Evolutionary conservation across 2,888 invertebrate genomes (phyloP).

Genomic region (Lasioglossum calceatum): DNA sequence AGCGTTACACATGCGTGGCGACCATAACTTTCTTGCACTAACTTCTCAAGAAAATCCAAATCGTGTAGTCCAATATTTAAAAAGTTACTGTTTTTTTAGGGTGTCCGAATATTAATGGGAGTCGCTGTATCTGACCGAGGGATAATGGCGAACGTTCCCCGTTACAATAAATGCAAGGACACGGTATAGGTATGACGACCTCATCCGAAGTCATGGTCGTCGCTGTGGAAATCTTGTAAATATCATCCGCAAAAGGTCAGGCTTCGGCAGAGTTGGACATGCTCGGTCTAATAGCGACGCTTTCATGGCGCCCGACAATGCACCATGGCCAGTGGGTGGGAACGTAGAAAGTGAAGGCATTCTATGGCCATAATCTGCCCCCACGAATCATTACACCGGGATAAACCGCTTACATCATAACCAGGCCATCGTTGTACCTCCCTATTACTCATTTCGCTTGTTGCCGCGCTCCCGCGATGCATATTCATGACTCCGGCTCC

Average conservation of each 20-base stretch:
- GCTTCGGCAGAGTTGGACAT: constrained; percentile 34
- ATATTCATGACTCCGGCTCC: constrained; percentile 57
- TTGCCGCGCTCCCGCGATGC: constrained; percentile 44
- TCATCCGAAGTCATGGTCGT: constrained; percentile 69
- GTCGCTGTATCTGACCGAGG: not conserved
- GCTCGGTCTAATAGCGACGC: constrained; percentile 21
- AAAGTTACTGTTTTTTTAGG: too few relatives aligned
- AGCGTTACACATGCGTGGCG: not conserved
- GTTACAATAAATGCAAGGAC: constrained; percentile 60
- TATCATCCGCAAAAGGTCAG: constrained; percentile 67
- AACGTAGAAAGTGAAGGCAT: constrained; percentile 67
- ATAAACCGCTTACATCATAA: constrained; percentile 70
- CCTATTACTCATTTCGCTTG: constrained; percentile 61
- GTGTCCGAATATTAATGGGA: too few relatives aligned
- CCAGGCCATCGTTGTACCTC: constrained; percentile 56
- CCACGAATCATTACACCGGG: constrained; percentile 58
- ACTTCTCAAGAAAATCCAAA: too few relatives aligned
- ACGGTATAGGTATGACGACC: constrained; percentile 65
- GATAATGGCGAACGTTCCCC: not conserved
- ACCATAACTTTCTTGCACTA: not conserved
- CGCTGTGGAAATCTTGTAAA: constrained; percentile 61
- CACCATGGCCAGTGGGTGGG: constrained; percentile 54
- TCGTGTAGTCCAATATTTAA: too few relatives aligned
- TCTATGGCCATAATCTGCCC: constrained; percentile 47
- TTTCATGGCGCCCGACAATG: constrained; percentile 36